Conservation (phyloP, 2,888 invertebrate species). For the Drosophila colorata region DNA sequence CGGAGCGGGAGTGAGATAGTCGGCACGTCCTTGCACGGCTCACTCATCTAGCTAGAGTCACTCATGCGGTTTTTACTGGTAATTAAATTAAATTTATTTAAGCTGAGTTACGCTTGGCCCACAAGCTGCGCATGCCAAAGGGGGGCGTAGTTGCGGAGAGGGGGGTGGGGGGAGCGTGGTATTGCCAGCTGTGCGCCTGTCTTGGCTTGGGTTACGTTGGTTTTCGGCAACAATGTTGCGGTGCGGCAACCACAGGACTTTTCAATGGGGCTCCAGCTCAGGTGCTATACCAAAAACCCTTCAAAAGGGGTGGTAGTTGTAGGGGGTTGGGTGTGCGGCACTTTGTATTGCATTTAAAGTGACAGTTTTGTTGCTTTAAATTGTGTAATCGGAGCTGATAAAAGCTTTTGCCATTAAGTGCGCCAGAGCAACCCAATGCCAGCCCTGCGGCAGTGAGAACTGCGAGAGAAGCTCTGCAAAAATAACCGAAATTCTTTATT, state of each 20-base stretch:
- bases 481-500: constrained; percentile 42
- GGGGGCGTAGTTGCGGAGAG: background rate
- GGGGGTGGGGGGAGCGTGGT: background rate
- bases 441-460: constrained; percentile 17
- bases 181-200: constrained; percentile 38
- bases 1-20: constrained; percentile 25
- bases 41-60: constrained; percentile 67
- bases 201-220: constrained; percentile 74
- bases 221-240: constrained; percentile 80
- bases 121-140: background rate
- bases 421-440: constrained; percentile 28
- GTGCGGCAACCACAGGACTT: constrained; percentile 69
- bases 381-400: constrained; percentile 77
- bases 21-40: constrained; percentile 60
- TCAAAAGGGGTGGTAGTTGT: background rate
- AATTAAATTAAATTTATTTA: constrained; percentile 82
- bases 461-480: constrained; percentile 33
- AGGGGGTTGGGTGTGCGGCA: background rate
- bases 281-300: constrained; percentile 46
- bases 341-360: constrained; percentile 72
- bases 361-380: constrained; percentile 75
- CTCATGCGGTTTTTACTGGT: constrained; percentile 82
- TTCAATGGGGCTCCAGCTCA: constrained; percentile 55
- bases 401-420: constrained; percentile 70
- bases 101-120: constrained; percentile 70